Conservation (phyloP, 1,140 invertebrate genomes). For the Drosophila asahinai region DNA sequence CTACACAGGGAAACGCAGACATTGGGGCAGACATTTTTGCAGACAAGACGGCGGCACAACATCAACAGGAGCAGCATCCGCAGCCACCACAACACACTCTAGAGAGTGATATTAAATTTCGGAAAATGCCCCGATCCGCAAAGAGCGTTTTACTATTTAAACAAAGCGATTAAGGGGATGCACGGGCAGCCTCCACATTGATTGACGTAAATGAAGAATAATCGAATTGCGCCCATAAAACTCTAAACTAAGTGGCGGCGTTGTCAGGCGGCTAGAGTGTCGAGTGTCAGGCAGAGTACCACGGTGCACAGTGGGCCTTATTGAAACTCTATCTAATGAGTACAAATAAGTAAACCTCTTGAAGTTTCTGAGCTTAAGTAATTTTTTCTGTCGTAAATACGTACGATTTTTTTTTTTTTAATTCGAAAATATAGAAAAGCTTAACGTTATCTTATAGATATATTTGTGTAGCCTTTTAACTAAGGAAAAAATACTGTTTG, state of each 20-base stretch:
- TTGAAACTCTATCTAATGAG: too few species aligned
- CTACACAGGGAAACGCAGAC: constrained; percentile 45
- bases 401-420: too few species aligned
- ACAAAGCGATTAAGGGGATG: constrained; percentile 61
- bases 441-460: too few species aligned
- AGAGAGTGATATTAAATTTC: constrained; percentile 71
- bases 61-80: constrained; percentile 25
- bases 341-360: too few species aligned
- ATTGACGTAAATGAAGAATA: constrained; percentile 85
- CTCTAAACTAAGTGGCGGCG: constrained; percentile 74
- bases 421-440: too few species aligned
- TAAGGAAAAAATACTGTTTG: too few species aligned
- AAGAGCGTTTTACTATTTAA: constrained; percentile 67
- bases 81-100: constrained; percentile 31
- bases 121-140: constrained; percentile 29
- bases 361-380: too few species aligned
- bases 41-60: constrained; percentile 63
- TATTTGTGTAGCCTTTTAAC: too few species aligned
- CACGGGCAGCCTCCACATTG: constrained; percentile 54
- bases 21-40: constrained; percentile 53
- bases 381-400: too few species aligned
- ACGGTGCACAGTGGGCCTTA: constrained; percentile 38
- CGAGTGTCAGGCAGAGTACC: constrained; percentile 50
- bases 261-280: constrained; percentile 53
- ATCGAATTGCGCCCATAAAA: constrained; percentile 83